Evolutionary conservation across 2,888 invertebrate species (phyloP), one percentile per base, ranked within the genome.

Genomic region (Rugalucina vietnamica): DNA sequence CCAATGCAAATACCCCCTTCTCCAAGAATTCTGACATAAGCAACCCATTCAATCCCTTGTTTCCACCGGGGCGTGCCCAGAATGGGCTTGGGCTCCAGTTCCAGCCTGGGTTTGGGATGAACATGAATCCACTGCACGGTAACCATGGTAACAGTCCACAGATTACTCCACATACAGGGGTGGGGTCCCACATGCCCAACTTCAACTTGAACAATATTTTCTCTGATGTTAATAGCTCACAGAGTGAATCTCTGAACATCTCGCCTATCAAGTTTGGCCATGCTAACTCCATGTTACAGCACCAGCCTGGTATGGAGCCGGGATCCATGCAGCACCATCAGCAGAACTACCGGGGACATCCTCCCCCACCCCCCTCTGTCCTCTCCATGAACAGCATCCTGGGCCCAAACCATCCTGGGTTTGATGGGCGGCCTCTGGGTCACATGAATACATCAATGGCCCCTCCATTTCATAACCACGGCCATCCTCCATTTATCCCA

Each of bases 201-300:
- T 94, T 94, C 80, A 94, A 91, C 81, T 88, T 94, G 65, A 92
- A 92, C 74, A 94, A 94, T 85, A 91, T 92, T 43, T 94, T 94
- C 88, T 89, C 93, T 1, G 94, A 94, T 75, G 92, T 92, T 39
- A 91, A 90, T 60, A 90, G 88, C 24, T 87, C 91, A 24, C 91
- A 92, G 39, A 89, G 89, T 75, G 93, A 93, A 27, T 88, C 92
- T 4, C 80, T 94, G 21, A 94, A 93, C 84, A 94, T 94, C 10
- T 94, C 94, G 1, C 94, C 94, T 0, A 94, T 94, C 24, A 94
- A 94, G 85, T 94, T 94, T 84, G 91, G 93, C 18, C 94, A 93
- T 77, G 90, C 92, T 14, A 94, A 94, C 84, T 87, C 91, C 18
- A 91, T 93, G 76, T 84, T 93, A 24, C 91, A 91, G 8, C 91